phyloP scores from a whole-genome alignment of 64 coral and sea anemone species.

The Porites australiensis region DNA sequence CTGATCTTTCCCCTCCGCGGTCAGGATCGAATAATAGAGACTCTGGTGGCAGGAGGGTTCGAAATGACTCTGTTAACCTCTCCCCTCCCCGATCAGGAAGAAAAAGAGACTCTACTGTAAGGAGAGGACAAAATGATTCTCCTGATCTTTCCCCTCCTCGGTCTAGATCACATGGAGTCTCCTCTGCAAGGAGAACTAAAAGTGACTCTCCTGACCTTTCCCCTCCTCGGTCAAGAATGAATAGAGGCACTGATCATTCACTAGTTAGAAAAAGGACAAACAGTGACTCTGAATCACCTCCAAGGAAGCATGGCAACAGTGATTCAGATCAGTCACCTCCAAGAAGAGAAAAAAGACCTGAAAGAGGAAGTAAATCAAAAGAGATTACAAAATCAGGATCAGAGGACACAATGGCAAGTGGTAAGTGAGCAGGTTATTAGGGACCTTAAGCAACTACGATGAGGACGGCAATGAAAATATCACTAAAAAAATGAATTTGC shows the following conservation, averaged over 20 bases:
- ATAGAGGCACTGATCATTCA: slow-evolving; percentile 53
- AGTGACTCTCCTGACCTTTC: slow-evolving; percentile 64
- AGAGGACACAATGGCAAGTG: slow-evolving; percentile 27
- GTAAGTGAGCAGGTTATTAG: slow-evolving; percentile 32
- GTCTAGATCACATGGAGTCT: not conserved
- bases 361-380: not conserved
- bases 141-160: slow-evolving; percentile 76
- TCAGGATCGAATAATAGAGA: slow-evolving; percentile 32
- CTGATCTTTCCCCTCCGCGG: slow-evolving; percentile 71
- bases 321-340: slow-evolving; percentile 78
- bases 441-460: too few species aligned
- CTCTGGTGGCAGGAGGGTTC: not conserved
- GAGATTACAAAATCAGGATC: not conserved
- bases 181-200: not conserved
- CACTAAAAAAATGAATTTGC: not conserved
- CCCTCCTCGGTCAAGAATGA: slow-evolving; percentile 30
- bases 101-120: too few species aligned
- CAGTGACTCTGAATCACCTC: slow-evolving; percentile 51
- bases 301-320: slow-evolving; percentile 18
- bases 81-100: too few species aligned
- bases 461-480: too few species aligned
- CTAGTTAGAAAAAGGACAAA: slow-evolving; percentile 49
- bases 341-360: not conserved
- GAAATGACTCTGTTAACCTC: too few species aligned
- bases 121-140: slow-evolving; percentile 11